Evolutionary conservation across 35 echinoderm and acorn worm species (phyloP).

Genomic region (Lytechinus pictus): DNA sequence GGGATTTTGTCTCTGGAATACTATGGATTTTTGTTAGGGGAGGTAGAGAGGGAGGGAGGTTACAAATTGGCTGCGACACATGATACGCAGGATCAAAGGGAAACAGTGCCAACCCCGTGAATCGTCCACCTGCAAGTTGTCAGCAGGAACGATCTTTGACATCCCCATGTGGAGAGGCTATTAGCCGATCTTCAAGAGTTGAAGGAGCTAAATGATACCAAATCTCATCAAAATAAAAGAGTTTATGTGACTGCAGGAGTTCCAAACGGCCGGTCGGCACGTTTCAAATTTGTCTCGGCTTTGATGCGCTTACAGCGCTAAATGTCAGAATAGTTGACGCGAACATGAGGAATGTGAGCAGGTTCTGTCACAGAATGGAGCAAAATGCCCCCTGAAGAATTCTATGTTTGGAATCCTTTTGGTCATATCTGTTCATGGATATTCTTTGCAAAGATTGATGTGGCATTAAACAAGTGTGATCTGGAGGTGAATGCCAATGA

Average conservation of each 20-base stretch:
- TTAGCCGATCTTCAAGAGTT: constrained; percentile 6
- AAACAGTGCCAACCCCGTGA: neutral
- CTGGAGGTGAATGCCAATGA: neutral
- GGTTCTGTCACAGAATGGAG: neutral
- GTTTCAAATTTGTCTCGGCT: neutral
- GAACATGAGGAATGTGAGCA: constrained; percentile 17
- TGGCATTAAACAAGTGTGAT: neutral
- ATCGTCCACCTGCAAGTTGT: constrained; percentile 55
- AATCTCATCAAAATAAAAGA: constrained; percentile 5
- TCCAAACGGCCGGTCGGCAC: neutral
- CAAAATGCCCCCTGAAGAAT: neutral
- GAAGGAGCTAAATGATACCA: neutral
- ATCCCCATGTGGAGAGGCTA: constrained; percentile 24
- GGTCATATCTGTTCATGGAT: neutral
- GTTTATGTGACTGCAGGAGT: constrained; percentile 16
- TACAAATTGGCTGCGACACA: constrained; percentile 32
- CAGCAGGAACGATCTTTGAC: constrained; percentile 38
- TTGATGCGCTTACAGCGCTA: neutral
- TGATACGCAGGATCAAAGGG: constrained; percentile 33
- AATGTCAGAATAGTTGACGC: neutral
- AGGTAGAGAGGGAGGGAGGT: constrained; percentile 1
- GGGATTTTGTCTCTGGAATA: neutral
- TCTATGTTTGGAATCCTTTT: constrained; percentile 4
- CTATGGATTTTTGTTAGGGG: neutral
- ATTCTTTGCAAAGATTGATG: neutral